phyloP scores from a whole-genome alignment of 2,113 vertebrate genomes.

The Canis aureus region DNA sequence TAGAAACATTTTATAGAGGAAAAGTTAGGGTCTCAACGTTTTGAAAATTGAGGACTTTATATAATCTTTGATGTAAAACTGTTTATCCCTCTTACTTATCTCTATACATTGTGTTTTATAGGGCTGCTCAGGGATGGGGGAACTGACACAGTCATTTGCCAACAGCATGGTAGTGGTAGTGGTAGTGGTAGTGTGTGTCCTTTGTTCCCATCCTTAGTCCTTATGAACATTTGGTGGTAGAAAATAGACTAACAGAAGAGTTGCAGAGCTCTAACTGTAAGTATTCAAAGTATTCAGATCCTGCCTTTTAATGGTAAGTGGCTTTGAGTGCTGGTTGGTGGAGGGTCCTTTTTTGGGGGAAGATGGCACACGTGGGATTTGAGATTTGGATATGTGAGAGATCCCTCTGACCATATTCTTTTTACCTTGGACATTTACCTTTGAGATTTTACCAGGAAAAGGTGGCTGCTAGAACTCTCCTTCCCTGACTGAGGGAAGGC shows the following conservation, averaged over 20 bases:
- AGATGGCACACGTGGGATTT: background rate
- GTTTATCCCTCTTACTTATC: background rate
- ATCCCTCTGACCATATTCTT: background rate
- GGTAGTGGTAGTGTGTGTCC: background rate
- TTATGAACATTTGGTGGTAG: background rate
- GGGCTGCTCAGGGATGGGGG: background rate
- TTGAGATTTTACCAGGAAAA: background rate
- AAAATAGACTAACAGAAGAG: background rate
- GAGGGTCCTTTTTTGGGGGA: background rate
- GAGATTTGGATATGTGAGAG: background rate
- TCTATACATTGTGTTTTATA: background rate
- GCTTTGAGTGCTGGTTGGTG: background rate
- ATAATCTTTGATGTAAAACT: constrained; percentile 7
- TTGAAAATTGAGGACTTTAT: background rate
- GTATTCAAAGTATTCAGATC: background rate
- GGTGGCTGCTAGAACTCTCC: background rate
- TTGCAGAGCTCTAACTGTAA: background rate
- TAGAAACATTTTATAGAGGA: constrained; percentile 1
- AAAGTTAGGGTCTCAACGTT: constrained; percentile 22
- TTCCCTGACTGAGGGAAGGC: background rate
- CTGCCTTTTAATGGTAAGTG: background rate
- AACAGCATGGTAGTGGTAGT: no score
- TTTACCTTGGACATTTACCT: background rate
- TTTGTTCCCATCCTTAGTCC: constrained; percentile 19
- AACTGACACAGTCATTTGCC: background rate